Conservation (phyloP, 1,140 invertebrate genomes). For the Megathymus violae region DNA sequence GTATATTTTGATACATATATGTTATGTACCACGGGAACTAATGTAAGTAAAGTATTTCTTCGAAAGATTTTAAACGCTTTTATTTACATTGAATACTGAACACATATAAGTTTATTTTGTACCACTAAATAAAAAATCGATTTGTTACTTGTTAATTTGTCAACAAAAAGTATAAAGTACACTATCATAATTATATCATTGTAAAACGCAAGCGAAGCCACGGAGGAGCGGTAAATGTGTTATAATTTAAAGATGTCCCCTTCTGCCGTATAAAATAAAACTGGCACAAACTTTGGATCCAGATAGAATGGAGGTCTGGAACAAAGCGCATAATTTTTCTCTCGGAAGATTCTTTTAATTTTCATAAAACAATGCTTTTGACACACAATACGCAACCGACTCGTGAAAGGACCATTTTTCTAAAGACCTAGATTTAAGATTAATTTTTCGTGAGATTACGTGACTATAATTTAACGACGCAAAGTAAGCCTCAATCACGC, state of each 20-base stretch:
- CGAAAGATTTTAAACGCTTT: no score
- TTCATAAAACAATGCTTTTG: slow-evolving; percentile 36
- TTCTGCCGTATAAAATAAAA: slow-evolving; percentile 24
- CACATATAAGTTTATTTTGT: no score
- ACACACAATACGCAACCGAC: slow-evolving; percentile 34
- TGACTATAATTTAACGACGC: slow-evolving; percentile 14
- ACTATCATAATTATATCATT: no score
- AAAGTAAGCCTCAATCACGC: slow-evolving; percentile 19
- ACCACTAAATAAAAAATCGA: no score
- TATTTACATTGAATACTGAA: no score
- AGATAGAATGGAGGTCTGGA: slow-evolving; percentile 29
- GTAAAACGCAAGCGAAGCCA: neutral
- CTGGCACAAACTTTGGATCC: slow-evolving; percentile 29
- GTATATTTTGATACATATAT: no score
- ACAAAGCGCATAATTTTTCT: slow-evolving; percentile 33
- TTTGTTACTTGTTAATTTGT: no score
- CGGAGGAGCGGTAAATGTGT: slow-evolving; percentile 1
- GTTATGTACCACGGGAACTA: no score
- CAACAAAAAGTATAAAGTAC: no score
- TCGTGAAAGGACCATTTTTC: slow-evolving; percentile 33
- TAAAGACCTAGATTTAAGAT: slow-evolving; percentile 31
- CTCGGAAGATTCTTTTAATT: slow-evolving; percentile 35
- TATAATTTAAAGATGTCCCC: slow-evolving; percentile 30
- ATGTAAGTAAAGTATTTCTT: no score
- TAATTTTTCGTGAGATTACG: slow-evolving; percentile 28